Base-by-base conservation (phyloP, 23 tunicate species). In the Phallusia fumigata region DNA sequence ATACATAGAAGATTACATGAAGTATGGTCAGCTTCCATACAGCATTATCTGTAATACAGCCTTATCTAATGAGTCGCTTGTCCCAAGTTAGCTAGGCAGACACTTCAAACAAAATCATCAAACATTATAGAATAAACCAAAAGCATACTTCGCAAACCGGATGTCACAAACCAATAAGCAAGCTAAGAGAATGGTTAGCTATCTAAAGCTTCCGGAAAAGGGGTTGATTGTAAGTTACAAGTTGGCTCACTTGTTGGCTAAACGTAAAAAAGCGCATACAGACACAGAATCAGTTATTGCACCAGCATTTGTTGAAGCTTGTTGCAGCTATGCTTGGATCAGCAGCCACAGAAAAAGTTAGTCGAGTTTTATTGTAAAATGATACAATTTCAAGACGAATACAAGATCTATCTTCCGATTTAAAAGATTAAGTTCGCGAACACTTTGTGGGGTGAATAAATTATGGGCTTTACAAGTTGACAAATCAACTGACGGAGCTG, bases 201-300 rank as follows among this genome's bases (percentile, higher is more conserved):
- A 86, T 80, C 90, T 80, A 79, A 86, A 80, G 90, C 85, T 86
- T 75, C 85, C 84, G 90, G 85, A 86, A 86, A 86, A 86, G 73
- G 53, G 85, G 74, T 80, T 86, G 76, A 81, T 86, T 40, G 90
- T 80, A 32, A 80, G 90, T 33, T 86, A 81, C 53, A 86, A 80
- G 81, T 80, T 86, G 90, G 85, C 85, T 80, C 90, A 86, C 85
- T 75, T 86, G 85, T 86, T 86, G 75, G 36, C 80, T 31, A 86
- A 86, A 80, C 85, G 90, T 80, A 86, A 86, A 86, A 86, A 80
- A 80, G 84, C 90, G 81, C 84, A 80, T 49, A 86, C 90, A 44
- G 90, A 86, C 75, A 80, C 90, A 86, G 85, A 86, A 80, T 80
- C 90, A 86, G 85, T 81, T 33, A 80, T 80, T 86, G 84, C 75